Evolutionary conservation across 2,113 vertebrate genomes (phyloP).

Genomic region (Nematolebias whitei): DNA sequence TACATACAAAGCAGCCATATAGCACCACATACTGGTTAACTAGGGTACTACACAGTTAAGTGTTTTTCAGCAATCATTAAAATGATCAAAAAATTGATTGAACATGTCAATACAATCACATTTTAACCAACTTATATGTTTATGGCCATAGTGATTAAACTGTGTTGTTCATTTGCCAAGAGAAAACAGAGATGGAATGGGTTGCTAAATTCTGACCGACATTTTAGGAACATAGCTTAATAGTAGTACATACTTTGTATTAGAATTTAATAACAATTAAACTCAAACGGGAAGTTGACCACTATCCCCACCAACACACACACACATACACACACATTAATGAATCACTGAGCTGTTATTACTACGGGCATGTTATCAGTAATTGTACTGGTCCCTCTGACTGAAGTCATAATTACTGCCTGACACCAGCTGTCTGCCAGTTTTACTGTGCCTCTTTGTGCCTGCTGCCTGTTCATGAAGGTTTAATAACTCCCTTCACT

Average conservation of each 20-base stretch:
- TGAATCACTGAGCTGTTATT: slow-evolving; percentile 41
- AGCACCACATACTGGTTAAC: slow-evolving; percentile 47
- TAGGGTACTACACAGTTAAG: slow-evolving; percentile 13
- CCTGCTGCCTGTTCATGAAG: slow-evolving; percentile 34
- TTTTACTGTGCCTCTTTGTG: slow-evolving; percentile 54
- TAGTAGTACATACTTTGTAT: background rate
- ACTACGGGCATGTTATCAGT: slow-evolving; percentile 55
- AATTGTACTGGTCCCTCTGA: slow-evolving; percentile 21
- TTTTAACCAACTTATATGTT: background rate
- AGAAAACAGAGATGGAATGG: background rate
- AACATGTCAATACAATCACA: background rate
- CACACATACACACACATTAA: slow-evolving; percentile 2
- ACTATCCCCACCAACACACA: background rate
- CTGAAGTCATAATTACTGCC: slow-evolving; percentile 62
- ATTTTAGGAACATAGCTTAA: background rate
- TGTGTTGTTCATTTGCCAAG: background rate
- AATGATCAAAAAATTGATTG: background rate
- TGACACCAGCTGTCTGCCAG: slow-evolving; percentile 55
- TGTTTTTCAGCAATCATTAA: background rate
- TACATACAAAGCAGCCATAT: slow-evolving; percentile 13
- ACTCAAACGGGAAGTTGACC: background rate
- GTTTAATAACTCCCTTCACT: slow-evolving; percentile 56
- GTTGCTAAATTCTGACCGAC: slow-evolving; percentile 1
- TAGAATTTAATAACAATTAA: background rate
- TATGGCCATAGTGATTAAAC: background rate